Evolutionary conservation across 2,888 invertebrate genomes (phyloP).

Genomic region (Alsophila aescularia): DNA sequence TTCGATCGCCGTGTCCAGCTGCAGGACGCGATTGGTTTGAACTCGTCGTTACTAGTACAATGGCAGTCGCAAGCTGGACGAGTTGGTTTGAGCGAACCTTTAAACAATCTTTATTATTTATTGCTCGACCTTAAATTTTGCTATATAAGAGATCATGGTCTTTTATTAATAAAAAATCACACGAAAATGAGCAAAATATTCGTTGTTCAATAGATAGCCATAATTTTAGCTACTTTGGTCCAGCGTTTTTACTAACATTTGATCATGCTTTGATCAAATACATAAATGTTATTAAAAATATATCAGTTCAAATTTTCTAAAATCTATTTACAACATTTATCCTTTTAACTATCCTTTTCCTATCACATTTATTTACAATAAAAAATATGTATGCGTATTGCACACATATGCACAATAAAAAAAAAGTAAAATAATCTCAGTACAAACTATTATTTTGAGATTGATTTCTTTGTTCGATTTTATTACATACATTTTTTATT

Average conservation of each 20-base stretch:
- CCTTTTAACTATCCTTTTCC: background rate
- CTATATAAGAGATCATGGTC: conserved; percentile 12
- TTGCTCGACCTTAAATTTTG: background rate
- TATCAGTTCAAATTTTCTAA: conserved; percentile 29
- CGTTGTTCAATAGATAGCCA: conserved; percentile 22
- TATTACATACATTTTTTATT: background rate
- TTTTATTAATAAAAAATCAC: conserved; percentile 15
- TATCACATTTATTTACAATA: conserved; percentile 11
- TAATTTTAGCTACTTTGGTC: conserved; percentile 11
- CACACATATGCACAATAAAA: background rate
- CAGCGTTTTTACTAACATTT: conserved; percentile 4
- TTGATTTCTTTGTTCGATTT: background rate
- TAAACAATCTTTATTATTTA: background rate
- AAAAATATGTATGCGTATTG: background rate
- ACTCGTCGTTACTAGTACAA: no score
- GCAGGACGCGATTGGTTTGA: no score
- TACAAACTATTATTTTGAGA: no score
- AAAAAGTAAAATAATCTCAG: no score
- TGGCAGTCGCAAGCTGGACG: no score
- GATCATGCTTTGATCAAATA: background rate
- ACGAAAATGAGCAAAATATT: conserved; percentile 28
- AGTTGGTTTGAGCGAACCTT: no score
- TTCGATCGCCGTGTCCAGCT: no score
- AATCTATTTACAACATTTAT: conserved; percentile 16
- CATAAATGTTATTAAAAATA: conserved; percentile 12